These are phyloP conservation scores for Emydura subglobosa DNA, from an alignment of 2,113 vertebrate species.

Conservation along the genomic window DNA sequence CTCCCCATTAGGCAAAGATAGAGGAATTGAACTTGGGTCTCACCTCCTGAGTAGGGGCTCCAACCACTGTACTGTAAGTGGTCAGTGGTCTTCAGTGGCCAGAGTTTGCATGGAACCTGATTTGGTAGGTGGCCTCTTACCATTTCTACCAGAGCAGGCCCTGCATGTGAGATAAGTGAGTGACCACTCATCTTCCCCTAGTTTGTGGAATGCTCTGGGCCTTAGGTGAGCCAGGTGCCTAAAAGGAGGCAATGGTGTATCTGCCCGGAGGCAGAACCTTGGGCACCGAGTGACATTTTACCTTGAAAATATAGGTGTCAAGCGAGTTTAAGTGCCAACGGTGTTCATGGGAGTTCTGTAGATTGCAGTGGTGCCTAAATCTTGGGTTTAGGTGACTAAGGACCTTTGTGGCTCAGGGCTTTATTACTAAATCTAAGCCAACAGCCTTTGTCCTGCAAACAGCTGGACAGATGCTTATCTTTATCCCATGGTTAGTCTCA, in stretches of 20 bases:
- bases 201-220: neutral
- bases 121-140: neutral
- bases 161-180: neutral
- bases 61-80: neutral
- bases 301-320: too few relatives aligned
- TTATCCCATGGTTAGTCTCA: neutral
- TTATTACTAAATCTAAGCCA: neutral
- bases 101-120: neutral
- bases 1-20: neutral
- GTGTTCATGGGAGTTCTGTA: too few relatives aligned
- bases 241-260: neutral
- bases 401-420: too few relatives aligned
- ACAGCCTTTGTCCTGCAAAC: neutral
- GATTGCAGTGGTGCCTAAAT: too few relatives aligned
- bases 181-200: neutral
- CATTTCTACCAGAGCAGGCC: neutral
- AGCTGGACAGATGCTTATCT: neutral
- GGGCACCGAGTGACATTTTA: neutral
- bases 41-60: neutral
- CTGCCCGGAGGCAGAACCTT: neutral
- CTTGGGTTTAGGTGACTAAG: too few relatives aligned
- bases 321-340: neutral
- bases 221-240: neutral
- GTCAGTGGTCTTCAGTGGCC: neutral
- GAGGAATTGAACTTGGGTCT: neutral